Evolutionary conservation across 2,888 invertebrate species (phyloP).

Genomic region (Catocala nupta): DNA sequence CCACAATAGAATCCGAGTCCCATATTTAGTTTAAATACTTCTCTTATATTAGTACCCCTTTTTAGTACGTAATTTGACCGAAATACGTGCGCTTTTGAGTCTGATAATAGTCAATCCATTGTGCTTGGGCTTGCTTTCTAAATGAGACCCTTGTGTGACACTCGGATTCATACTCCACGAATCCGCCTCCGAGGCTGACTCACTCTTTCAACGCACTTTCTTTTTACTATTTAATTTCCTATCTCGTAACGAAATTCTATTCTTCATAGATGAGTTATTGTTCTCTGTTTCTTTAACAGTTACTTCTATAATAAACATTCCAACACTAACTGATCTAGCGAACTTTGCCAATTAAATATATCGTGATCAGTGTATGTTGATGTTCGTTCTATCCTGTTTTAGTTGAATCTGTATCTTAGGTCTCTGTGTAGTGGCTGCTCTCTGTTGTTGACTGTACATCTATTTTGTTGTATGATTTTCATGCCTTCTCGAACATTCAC

Average conservation of each 20-base stretch:
- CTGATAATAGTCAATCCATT: slow-evolving; percentile 72
- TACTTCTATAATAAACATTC: slow-evolving; percentile 62
- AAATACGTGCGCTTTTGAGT: slow-evolving; percentile 76
- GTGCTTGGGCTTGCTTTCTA: slow-evolving; percentile 86
- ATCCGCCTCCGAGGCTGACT: slow-evolving; percentile 67
- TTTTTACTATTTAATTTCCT: slow-evolving; percentile 66
- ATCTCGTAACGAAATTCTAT: slow-evolving; percentile 64
- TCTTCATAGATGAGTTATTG: slow-evolving; percentile 61
- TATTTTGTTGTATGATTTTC: slow-evolving; percentile 86
- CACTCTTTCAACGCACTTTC: slow-evolving; percentile 75
- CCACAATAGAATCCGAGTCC: slow-evolving; percentile 69
- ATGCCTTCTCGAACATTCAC: slow-evolving; percentile 87
- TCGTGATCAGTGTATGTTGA: slow-evolving; percentile 73
- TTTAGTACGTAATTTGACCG: slow-evolving; percentile 73
- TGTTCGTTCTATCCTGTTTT: slow-evolving; percentile 79
- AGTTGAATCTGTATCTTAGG: slow-evolving; percentile 81
- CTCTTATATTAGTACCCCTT: slow-evolving; percentile 68
- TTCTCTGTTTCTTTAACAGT: slow-evolving; percentile 57
- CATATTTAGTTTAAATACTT: slow-evolving; percentile 73
- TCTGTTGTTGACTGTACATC: slow-evolving; percentile 86
- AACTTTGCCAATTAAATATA: slow-evolving; percentile 49
- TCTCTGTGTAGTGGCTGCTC: slow-evolving; percentile 88
- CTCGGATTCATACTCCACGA: slow-evolving; percentile 64
- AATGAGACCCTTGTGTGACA: slow-evolving; percentile 65
- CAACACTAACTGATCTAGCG: slow-evolving; percentile 65